A percentile compares a stretch with the other conserved stretches of the same genome.
phyloP scores from a whole-genome alignment of 2,797 vertebrate genomes.

The Pantherophis vulpinus region DNA sequence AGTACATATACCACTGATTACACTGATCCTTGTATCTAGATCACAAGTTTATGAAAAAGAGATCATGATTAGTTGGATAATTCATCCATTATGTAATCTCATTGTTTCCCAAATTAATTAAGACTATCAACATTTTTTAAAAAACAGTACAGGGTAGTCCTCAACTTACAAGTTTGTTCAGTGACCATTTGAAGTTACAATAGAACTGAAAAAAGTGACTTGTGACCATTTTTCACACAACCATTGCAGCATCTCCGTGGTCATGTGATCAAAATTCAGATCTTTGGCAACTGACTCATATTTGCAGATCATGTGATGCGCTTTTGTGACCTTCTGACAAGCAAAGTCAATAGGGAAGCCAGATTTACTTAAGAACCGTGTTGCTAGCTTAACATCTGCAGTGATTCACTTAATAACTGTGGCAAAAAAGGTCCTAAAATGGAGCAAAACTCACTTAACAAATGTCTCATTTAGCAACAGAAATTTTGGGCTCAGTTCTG shows the following conservation, averaged over 20 bases:
- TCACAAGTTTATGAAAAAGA: neutral
- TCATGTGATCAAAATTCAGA: neutral
- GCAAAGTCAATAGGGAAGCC: neutral
- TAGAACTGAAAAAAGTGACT: neutral
- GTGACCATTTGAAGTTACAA: neutral
- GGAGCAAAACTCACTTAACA: too few species aligned
- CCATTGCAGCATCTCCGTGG: neutral
- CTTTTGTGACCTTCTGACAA: neutral
- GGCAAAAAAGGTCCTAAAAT: too few species aligned
- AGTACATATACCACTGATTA: neutral
- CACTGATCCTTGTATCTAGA: neutral
- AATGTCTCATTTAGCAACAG: too few species aligned
- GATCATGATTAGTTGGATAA: neutral
- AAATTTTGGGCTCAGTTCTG: too few species aligned
- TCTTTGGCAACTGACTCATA: neutral
- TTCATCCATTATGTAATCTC: neutral
- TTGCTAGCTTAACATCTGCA: neutral
- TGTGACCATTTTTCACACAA: neutral
- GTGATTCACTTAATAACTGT: neutral
- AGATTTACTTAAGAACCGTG: neutral
- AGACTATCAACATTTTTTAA: neutral
- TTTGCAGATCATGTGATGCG: neutral
- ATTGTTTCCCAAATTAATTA: neutral
- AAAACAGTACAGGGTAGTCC: neutral
- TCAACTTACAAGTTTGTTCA: neutral